Evolutionary conservation across 2,113 vertebrate species (phyloP).

Genomic region (Elephas maximus): DNA sequence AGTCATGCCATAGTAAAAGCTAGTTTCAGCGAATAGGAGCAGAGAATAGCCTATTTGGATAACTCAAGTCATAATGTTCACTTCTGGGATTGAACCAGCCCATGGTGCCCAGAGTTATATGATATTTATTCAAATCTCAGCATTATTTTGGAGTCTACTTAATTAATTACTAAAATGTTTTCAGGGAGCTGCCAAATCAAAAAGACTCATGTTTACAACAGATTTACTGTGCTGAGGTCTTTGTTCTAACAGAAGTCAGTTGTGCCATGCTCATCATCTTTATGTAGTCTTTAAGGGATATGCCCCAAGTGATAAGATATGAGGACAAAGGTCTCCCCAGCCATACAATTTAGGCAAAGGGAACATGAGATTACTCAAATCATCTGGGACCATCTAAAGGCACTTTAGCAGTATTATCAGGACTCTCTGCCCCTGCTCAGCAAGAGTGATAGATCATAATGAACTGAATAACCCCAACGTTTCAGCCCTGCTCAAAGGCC

Average conservation of each 20-base stretch:
- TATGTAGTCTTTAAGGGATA: not conserved
- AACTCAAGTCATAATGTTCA: not conserved
- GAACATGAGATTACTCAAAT: constrained; percentile 35
- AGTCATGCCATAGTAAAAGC: not conserved
- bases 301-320: not conserved
- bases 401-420: not conserved
- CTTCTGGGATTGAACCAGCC: not conserved
- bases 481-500: not conserved
- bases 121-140: not conserved
- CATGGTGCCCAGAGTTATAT: not conserved
- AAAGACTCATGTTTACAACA: not conserved
- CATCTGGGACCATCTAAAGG: not conserved
- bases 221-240: not conserved
- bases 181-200: not conserved
- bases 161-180: not conserved
- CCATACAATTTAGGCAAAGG: not conserved
- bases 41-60: not conserved
- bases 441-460: not conserved
- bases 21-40: constrained; percentile 8
- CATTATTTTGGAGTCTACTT: not conserved
- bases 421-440: not conserved
- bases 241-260: not conserved
- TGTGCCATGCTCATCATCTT: not conserved
- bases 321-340: not conserved
- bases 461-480: not conserved